These are phyloP conservation scores for Sanderia malayensis DNA, from an alignment of 30 jellyfish, hydroid and myxozoan species.

Conservation along the genomic window DNA sequence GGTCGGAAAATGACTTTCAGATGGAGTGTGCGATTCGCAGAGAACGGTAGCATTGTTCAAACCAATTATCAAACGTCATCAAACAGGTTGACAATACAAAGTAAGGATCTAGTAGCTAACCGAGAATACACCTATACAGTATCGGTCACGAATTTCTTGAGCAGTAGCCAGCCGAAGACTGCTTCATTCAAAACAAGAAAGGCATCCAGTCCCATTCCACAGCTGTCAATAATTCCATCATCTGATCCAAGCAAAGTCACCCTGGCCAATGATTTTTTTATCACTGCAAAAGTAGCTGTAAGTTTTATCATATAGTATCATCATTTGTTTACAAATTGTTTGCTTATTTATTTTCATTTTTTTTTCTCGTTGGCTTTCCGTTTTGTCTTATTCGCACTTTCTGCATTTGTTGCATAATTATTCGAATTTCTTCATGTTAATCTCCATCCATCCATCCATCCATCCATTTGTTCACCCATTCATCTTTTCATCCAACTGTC, in stretches of 20 bases:
- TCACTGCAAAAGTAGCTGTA: neutral
- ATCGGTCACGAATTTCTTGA: neutral
- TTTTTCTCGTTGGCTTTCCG: too few species aligned
- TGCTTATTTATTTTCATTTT: too few species aligned
- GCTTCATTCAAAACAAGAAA: neutral
- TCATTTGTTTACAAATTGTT: too few species aligned
- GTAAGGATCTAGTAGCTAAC: neutral
- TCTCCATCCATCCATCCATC: too few species aligned
- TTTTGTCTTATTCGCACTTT: too few species aligned
- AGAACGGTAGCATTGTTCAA: neutral
- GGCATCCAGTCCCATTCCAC: slow-evolving; percentile 8
- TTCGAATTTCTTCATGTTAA: too few species aligned
- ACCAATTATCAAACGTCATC: neutral
- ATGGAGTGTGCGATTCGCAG: neutral
- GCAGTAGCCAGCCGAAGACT: neutral
- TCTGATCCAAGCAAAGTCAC: neutral
- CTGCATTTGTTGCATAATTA: too few species aligned
- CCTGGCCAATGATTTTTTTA: neutral
- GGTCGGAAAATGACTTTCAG: neutral
- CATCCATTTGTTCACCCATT: too few species aligned
- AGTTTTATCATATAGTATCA: too few species aligned
- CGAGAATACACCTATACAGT: neutral
- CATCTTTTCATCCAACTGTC: too few species aligned
- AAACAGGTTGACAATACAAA: neutral
- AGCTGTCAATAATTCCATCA: neutral